Conservation (phyloP, 2,113 vertebrate genomes). For the Dromas ardeola region DNA sequence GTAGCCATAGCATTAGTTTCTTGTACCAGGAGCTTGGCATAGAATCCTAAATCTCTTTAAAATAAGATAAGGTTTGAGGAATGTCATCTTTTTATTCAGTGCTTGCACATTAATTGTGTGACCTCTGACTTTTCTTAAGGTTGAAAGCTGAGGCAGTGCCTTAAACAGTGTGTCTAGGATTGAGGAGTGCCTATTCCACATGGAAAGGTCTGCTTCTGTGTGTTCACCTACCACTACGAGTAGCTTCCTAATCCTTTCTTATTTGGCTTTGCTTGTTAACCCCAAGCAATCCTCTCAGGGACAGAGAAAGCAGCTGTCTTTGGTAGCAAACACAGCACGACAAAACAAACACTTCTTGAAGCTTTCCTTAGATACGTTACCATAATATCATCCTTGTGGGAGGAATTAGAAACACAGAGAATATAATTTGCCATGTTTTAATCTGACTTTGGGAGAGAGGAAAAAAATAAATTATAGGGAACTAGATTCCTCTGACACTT, state of each 20-base stretch:
- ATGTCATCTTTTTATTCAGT: background rate
- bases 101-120: background rate
- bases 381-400: slow-evolving; percentile 32
- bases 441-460: slow-evolving; percentile 56
- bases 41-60: background rate
- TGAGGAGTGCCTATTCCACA: background rate
- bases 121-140: slow-evolving; percentile 10
- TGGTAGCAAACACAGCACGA: slow-evolving; percentile 53
- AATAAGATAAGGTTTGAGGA: background rate
- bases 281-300: slow-evolving; percentile 66
- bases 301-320: slow-evolving; percentile 71
- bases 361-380: slow-evolving; percentile 7
- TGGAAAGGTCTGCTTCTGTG: background rate
- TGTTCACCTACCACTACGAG: slow-evolving; percentile 22
- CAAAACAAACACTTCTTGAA: slow-evolving; percentile 54
- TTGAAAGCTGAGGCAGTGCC: background rate
- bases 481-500: slow-evolving; percentile 29
- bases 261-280: slow-evolving; percentile 72
- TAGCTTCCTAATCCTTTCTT: slow-evolving; percentile 71
- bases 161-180: background rate
- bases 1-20: background rate
- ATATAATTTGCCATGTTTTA: slow-evolving; percentile 53
- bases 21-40: background rate
- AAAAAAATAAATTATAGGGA: slow-evolving; percentile 31
- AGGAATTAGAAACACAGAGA: slow-evolving; percentile 44